Evolutionary conservation across 2,888 invertebrate genomes (phyloP), one percentile per base, ranked within the genome.

Genomic region (Lordiphosa andalusiaca): DNA sequence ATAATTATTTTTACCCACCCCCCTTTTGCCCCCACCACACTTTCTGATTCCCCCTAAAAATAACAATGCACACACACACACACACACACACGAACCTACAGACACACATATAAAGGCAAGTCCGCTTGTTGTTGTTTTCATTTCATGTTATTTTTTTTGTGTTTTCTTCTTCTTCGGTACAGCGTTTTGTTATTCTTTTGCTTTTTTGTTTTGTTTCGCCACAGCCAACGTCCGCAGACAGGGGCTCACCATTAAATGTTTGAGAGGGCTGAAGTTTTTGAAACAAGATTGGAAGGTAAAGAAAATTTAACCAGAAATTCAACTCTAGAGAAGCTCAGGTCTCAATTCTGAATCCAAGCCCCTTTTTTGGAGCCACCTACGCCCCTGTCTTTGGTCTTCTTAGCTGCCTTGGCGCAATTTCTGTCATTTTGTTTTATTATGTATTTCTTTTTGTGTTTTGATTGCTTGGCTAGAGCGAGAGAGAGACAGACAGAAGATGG

Each of bases 321-420:
- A 19, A 19, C 19, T 19, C 3, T 19, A 4, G 19, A 4, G 19
- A 3, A 1, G 19, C 19, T 19, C 3, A 2, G 2, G 19, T 0
- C 4, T 19, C 0, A 19, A 4, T 19, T 19, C 19, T 19, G 19
- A 4, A 19, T 19, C 3, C 4, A 19, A 19, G 19, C 19, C 23
- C 23, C 23, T 6, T 23, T 23, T 23, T 23, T 23, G 23, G 23
- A 6, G 23, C 30, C 9, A 30, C 30, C 30, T 30, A 9, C 30
- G 57, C 7, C 61, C 4, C 63, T 61, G 61, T 10, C 9, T 39
- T 25, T 13, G 12, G 48, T 49, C 25, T 41, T 33, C 48, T 37
- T 56, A 42, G 54, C 62, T 65, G 62, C 53, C 67, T 48, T 71
- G 66, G 69, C 72, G 69, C 72, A 72, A 72, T 72, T 72, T 72